These are phyloP conservation scores for Volucella inanis DNA, from an alignment of 2,888 invertebrate species.

Conservation along the genomic window DNA sequence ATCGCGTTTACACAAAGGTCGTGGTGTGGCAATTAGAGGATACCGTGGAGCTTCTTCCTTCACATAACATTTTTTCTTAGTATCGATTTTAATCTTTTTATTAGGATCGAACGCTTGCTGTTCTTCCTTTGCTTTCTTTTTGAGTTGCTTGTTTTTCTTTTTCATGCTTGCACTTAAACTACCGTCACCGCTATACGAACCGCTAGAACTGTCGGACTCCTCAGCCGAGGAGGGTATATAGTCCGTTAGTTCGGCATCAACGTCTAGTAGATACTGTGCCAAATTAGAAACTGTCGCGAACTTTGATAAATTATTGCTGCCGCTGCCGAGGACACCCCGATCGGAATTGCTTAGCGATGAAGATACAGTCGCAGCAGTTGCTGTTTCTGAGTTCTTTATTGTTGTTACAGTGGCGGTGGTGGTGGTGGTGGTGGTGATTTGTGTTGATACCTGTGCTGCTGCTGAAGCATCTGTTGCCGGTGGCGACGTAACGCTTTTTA, in stretches of 20 bases:
- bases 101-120: constrained; percentile 82
- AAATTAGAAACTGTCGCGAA: constrained; percentile 83
- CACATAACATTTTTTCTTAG: constrained; percentile 82
- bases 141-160: constrained; percentile 80
- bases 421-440: no score
- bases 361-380: constrained; percentile 76
- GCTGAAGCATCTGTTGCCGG: constrained; percentile 58
- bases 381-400: constrained; percentile 74
- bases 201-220: constrained; percentile 79
- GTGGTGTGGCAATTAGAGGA: constrained; percentile 86
- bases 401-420: constrained; percentile 74
- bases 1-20: constrained; percentile 85
- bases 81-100: constrained; percentile 82
- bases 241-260: constrained; percentile 83
- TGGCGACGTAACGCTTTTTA: constrained; percentile 59
- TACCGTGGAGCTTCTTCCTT: constrained; percentile 85
- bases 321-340: constrained; percentile 75
- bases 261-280: constrained; percentile 83
- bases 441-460: constrained; percentile 77
- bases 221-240: constrained; percentile 82
- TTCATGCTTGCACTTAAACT: constrained; percentile 82
- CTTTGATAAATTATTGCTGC: constrained; percentile 82
- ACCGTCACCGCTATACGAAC: constrained; percentile 81
- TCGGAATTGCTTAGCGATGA: constrained; percentile 72
- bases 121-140: constrained; percentile 81